phyloP scores from a whole-genome alignment of 2,888 invertebrate species.

The Platycheirus albimanus region DNA sequence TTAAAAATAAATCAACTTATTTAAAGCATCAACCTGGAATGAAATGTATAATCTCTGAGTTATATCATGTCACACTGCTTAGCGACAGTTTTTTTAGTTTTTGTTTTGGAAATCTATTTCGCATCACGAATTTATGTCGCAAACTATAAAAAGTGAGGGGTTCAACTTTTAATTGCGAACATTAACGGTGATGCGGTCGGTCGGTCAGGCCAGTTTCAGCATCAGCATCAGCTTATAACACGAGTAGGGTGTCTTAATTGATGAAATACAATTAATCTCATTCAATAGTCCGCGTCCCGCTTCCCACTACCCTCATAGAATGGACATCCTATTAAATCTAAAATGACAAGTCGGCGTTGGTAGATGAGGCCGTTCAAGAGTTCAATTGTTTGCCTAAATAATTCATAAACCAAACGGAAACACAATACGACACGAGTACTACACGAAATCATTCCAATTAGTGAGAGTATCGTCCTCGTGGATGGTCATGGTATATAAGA shows the following conservation, averaged over 20 bases:
- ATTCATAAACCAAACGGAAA: slow-evolving; percentile 35
- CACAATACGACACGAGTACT: slow-evolving; percentile 6
- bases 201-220: slow-evolving; percentile 32
- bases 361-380: slow-evolving; percentile 36
- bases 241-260: slow-evolving; percentile 45
- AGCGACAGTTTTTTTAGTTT: too few relatives aligned
- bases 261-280: slow-evolving; percentile 50
- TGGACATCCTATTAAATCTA: slow-evolving; percentile 22
- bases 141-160: not conserved
- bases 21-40: not conserved
- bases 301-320: too few relatives aligned
- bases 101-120: too few relatives aligned
- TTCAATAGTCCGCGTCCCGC: slow-evolving; percentile 42
- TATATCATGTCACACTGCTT: too few relatives aligned
- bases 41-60: not conserved
- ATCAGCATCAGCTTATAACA: slow-evolving; percentile 7
- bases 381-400: slow-evolving; percentile 52
- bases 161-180: slow-evolving; percentile 28
- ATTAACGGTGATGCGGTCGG: slow-evolving; percentile 22
- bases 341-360: slow-evolving; percentile 11
- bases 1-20: slow-evolving; percentile 4
- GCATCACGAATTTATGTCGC: not conserved
- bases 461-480: not conserved
- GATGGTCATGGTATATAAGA: not conserved
- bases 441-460: slow-evolving; percentile 50